Conservation (phyloP, 2,888 invertebrate genomes). For the Lomographa bimaculata region DNA sequence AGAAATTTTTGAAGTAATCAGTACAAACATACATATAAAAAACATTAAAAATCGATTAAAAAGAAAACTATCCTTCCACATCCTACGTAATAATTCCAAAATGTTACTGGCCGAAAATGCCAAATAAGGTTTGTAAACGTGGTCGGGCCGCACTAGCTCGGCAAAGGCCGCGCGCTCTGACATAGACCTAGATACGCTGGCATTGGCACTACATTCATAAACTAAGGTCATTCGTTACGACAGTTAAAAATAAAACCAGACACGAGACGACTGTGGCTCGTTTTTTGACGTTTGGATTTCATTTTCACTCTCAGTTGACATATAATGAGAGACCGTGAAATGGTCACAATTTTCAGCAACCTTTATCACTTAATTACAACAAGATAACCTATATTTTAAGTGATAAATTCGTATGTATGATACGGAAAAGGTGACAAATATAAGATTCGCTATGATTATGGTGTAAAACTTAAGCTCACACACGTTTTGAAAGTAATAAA, state of each 20-base stretch:
- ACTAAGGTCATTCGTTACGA: slow-evolving; percentile 71
- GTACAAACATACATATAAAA: too few relatives aligned
- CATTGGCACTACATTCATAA: slow-evolving; percentile 83
- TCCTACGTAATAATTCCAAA: too few relatives aligned
- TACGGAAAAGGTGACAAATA: too few relatives aligned
- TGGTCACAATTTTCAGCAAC: slow-evolving; percentile 2
- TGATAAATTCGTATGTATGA: too few relatives aligned
- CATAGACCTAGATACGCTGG: slow-evolving; percentile 80
- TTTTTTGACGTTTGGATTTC: slow-evolving; percentile 52
- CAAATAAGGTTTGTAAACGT: slow-evolving; percentile 56
- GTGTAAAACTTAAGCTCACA: too few relatives aligned
- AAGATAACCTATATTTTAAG: too few relatives aligned
- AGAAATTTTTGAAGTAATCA: too few relatives aligned
- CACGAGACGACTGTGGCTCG: slow-evolving; percentile 44
- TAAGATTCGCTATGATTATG: too few relatives aligned
- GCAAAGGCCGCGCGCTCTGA: slow-evolving; percentile 70
- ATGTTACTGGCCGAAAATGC: slow-evolving; percentile 44
- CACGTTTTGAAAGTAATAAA: slow-evolving; percentile 29
- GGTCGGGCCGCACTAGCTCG: slow-evolving; percentile 34
- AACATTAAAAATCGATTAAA: too few relatives aligned
- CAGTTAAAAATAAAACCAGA: slow-evolving; percentile 74
- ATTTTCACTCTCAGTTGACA: slow-evolving; percentile 22
- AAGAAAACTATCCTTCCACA: too few relatives aligned
- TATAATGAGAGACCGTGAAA: background rate
- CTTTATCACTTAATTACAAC: too few relatives aligned